phyloP scores from a whole-genome alignment of 2,888 invertebrate genomes.

The Teinopalpus imperialis region DNA sequence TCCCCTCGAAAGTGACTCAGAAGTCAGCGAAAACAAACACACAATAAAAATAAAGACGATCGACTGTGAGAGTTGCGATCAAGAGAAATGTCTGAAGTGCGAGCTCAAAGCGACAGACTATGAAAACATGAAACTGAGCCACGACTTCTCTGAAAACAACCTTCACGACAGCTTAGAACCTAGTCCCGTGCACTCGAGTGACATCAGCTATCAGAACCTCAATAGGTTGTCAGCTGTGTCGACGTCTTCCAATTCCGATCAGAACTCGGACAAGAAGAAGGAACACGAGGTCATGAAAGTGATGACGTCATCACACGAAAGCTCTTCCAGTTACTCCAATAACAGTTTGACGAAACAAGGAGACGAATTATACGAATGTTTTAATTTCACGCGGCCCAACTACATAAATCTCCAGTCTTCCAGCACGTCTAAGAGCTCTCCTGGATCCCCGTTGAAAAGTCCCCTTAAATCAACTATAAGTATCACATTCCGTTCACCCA shows the following conservation, averaged over 20 bases:
- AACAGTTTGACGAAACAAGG: conserved; percentile 53
- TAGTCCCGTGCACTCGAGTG: conserved; percentile 62
- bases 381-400: conserved; percentile 64
- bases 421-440: conserved; percentile 68
- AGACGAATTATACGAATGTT: conserved; percentile 66
- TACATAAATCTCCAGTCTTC: conserved; percentile 74
- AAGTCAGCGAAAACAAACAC: conserved; percentile 65
- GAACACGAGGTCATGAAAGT: conserved; percentile 50
- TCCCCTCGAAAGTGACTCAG: conserved; percentile 71
- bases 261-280: conserved; percentile 44
- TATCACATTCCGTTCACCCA: conserved; percentile 87
- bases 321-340: conserved; percentile 69
- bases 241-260: conserved; percentile 64
- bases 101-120: conserved; percentile 67
- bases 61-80: conserved; percentile 54
- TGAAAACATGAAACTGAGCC: conserved; percentile 43
- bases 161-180: conserved; percentile 57
- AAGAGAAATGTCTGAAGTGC: conserved; percentile 68
- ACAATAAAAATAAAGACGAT: conserved; percentile 62
- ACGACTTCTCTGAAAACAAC: conserved; percentile 36
- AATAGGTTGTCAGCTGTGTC: conserved; percentile 73
- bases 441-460: conserved; percentile 72
- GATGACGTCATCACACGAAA: conserved; percentile 76
- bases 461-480: conserved; percentile 87
- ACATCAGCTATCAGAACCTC: conserved; percentile 75